Base-by-base conservation (phyloP, 2,113 vertebrate genomes). In the Vulpes ferrilata region DNA sequence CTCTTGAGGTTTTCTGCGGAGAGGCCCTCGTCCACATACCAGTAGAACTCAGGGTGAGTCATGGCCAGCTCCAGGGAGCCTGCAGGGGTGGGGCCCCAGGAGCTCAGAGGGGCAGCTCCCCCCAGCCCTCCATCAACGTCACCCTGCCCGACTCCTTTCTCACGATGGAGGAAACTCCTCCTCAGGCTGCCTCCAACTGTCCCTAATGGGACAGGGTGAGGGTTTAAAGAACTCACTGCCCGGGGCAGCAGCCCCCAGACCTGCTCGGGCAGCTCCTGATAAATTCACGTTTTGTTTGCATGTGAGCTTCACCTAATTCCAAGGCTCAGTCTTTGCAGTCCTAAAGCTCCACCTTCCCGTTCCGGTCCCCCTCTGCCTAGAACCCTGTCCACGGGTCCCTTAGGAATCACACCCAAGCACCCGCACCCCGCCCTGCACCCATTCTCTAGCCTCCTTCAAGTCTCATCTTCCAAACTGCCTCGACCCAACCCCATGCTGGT, bases 21-120 rank as follows among this genome's bases (percentile, higher is more conserved):
- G 67, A 99, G 98, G 1, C 98, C 99, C 98, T 99, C 99, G 2
- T 99, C 99, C 98, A 99, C 99, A 0, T 99, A 99, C 99, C 99
- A 99, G 98, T 99, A 99, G 98, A 99, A 99, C 96, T 99, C 99
- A 0, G 99, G 99, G 98, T 99, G 99, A 35, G 99, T 99, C 99
- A 99, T 99, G 93, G 99, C 99, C 98, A 99, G 98, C 89, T 99
- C 99, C 89, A 99, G 98, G 69, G 99, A 99, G 73, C 99, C 99
- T 99, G 98, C 0, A 71, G 81, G 32, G 13, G 25, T 22, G 16
- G 96, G 69, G 76, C 35, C 38, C 81, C 51, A 67, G 0, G 0
- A 8, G 62, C 89, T 92, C 87, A 89, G 89, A 3, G 1, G 17
- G 17, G n/a, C 88, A 59, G 15, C 19, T 55, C 27, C 69, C 23